A percentile compares a stretch with the other conserved stretches of the same genome.
Conservation (phyloP, 2,797 vertebrate species). For the Brotula barbata region DNA sequence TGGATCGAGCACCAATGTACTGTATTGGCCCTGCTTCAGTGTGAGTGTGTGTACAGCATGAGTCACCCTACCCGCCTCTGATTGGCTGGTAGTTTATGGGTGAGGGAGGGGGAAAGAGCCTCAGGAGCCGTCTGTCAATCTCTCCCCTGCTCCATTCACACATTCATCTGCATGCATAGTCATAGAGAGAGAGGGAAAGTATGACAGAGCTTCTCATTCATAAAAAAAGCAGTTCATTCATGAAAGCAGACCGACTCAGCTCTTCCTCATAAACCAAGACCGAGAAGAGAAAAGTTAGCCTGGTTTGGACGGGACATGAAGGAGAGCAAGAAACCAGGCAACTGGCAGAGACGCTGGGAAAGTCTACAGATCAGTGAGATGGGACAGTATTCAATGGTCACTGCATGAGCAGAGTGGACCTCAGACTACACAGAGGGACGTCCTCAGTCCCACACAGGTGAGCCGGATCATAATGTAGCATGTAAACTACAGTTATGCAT, state of each 20-base stretch:
- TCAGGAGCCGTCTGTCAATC: slow-evolving; percentile 84
- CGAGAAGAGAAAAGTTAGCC: slow-evolving; percentile 42
- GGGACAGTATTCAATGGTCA: slow-evolving; percentile 42
- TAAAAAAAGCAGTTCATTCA: slow-evolving; percentile 87
- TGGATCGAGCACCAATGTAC: slow-evolving; percentile 40
- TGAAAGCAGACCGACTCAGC: slow-evolving; percentile 79
- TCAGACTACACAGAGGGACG: slow-evolving; percentile 48
- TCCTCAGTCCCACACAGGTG: slow-evolving; percentile 52
- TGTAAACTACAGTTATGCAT: no score
- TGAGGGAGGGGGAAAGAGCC: slow-evolving; percentile 66
- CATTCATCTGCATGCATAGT: slow-evolving; percentile 82
- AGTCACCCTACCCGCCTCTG: slow-evolving; percentile 80
- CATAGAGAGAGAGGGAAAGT: slow-evolving; percentile 58
- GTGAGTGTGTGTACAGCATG: slow-evolving; percentile 78
- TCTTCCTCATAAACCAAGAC: slow-evolving; percentile 30
- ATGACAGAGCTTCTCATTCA: slow-evolving; percentile 80
- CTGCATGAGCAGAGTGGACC: slow-evolving; percentile 45
- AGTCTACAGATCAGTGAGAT: slow-evolving; percentile 41
- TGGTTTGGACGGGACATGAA: slow-evolving; percentile 32
- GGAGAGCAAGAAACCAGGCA: slow-evolving; percentile 35
- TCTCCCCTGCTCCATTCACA: slow-evolving; percentile 87
- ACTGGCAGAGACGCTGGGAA: slow-evolving; percentile 24
- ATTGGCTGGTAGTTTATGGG: slow-evolving; percentile 81
- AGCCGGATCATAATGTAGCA: slow-evolving; percentile 38
- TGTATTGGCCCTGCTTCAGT: slow-evolving; percentile 45